Base-by-base conservation (phyloP, 2,888 invertebrate species). In the Diadegma fenestrale region DNA sequence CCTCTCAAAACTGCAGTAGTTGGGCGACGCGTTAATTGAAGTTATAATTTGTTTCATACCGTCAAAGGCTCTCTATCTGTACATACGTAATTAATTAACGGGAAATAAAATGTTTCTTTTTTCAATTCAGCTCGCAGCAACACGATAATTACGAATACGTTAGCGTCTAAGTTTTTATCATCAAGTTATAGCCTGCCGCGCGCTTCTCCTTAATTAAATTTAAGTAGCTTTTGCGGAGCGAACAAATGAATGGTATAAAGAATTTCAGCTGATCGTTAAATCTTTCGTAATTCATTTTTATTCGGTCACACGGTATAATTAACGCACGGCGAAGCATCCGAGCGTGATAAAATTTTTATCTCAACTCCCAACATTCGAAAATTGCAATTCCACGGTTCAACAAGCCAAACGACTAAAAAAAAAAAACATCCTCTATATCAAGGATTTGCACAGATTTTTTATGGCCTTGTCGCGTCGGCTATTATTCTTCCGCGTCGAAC, bases 31-130 rank as follows among this genome's bases (percentile, higher is more conserved):
- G 79, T 85, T 90, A 91, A 92, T 92, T 90, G 91, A 85, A 89
- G 87, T 77, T 89, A 88, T 90, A 89, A 91, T 90, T 92, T 91
- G 90, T 89, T 89, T 88, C 80, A 64, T 76, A 78, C 37, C 30
- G 26, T 43, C 63, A 75, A 79, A 77, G 81, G 69, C 86, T 37
- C 88, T 48, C 87, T 85, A 82, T 90, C 88, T 88, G 90, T 90
- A 89, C 73, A 81, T 81, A 88, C 86, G 22, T 58, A 90, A 90
- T 90, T 87, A 90, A 90, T 90, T 90, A 89, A 83, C 81, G 81
- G 76, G 71, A 75, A 79, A 82, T 84, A 77, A 75, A 72, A 73
- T 37, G 4, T 19, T 19, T 22, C 14, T 22, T 54, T 26, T 58
- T 58, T 4, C 22, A 58, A 26, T 26, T 14, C 58, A 58, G 14